Percentiles rank a stretch among this genome's conserved stretches.
phyloP scores from a whole-genome alignment of 2,888 invertebrate genomes.

The Pasiphila rectangulata region DNA sequence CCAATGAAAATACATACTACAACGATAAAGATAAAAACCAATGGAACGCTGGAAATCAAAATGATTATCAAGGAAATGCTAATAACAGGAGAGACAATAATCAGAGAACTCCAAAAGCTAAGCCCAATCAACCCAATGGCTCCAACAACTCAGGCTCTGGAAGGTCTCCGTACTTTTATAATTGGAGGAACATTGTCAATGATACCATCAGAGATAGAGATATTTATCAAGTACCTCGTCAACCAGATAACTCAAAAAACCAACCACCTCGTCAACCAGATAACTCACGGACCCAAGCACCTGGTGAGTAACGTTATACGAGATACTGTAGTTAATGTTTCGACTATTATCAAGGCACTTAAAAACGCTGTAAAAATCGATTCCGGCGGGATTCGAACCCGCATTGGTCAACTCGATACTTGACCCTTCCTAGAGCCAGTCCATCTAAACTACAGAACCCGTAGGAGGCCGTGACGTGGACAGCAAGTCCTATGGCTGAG shows the following conservation, averaged over 20 bases:
- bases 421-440: no score
- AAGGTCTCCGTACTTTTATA: constrained; percentile 4
- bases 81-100: constrained; percentile 1
- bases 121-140: neutral
- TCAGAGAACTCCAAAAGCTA: neutral
- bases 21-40: constrained; percentile 18
- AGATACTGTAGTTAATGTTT: no score
- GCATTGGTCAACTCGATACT: no score
- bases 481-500: no score
- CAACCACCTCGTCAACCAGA: neutral
- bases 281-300: neutral
- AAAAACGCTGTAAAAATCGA: no score
- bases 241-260: neutral
- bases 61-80: constrained; percentile 14
- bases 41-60: constrained; percentile 19
- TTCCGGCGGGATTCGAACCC: no score
- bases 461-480: no score
- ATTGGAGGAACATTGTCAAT: neutral
- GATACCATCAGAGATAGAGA: neutral
- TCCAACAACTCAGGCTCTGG: neutral
- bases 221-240: neutral
- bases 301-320: neutral
- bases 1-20: constrained; percentile 19
- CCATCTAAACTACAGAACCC: no score
- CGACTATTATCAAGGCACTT: no score